Percentiles rank a stretch among this genome's conserved stretches.
These are phyloP conservation scores for Clostera curtula DNA, from an alignment of 2,888 invertebrate species.

Conservation along the genomic window DNA sequence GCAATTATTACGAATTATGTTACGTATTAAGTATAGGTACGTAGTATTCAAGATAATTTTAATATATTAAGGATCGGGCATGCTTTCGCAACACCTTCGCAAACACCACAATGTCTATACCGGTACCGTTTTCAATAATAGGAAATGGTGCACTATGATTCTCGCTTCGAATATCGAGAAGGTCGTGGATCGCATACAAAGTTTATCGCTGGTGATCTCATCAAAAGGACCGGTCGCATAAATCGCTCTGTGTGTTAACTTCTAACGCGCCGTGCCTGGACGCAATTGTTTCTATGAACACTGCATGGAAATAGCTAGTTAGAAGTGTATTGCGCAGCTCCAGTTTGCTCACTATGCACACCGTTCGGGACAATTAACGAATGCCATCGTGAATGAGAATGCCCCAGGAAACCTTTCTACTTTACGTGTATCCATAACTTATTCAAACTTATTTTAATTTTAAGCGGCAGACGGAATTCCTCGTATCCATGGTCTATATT, in stretches of 20 bases:
- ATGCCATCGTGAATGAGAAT: conserved; percentile 19
- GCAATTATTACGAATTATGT: too few relatives aligned
- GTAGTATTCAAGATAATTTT: too few relatives aligned
- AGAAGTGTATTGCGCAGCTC: conserved; percentile 35
- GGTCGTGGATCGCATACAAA: conserved; percentile 67
- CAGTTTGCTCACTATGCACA: conserved; percentile 27
- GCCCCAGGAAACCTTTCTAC: conserved; percentile 8
- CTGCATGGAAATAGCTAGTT: conserved; percentile 68
- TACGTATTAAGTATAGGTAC: too few relatives aligned
- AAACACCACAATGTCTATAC: conserved; percentile 56
- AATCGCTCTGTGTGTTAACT: conserved; percentile 69
- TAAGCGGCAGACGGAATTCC: too few relatives aligned
- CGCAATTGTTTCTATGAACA: conserved; percentile 75
- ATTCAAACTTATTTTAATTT: too few relatives aligned
- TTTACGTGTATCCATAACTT: conserved; percentile 5
- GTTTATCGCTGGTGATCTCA: conserved; percentile 66
- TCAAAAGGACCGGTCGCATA: conserved; percentile 72
- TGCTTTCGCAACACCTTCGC: conserved; percentile 40
- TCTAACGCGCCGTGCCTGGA: conserved; percentile 71
- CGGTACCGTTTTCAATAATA: conserved; percentile 59
- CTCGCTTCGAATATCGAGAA: conserved; percentile 63
- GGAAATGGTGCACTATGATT: conserved; percentile 67
- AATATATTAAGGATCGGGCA: conserved; percentile 15
- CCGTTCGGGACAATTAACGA: conserved; percentile 31
- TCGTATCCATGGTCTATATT: conserved; percentile 9